These are phyloP conservation scores for Asobara japonica DNA, from an alignment of 1,140 invertebrate genomes.

Conservation along the genomic window DNA sequence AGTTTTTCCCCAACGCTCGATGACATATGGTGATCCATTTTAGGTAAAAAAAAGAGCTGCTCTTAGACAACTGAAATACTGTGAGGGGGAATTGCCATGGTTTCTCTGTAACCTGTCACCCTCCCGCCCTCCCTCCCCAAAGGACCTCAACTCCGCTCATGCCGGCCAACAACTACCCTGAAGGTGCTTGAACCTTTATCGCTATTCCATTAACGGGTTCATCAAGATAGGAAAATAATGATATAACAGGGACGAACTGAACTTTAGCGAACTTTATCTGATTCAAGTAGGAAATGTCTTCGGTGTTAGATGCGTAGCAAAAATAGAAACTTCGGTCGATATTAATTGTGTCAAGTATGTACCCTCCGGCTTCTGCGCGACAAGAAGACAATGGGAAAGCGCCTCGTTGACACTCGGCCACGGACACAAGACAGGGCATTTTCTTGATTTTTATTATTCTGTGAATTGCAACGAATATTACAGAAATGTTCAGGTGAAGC, in stretches of 20 bases:
- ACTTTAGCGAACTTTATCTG: background rate
- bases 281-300: background rate
- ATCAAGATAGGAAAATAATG: background rate
- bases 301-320: conserved; percentile 38
- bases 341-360: conserved; percentile 62
- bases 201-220: background rate
- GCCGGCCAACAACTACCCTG: background rate
- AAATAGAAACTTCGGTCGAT: conserved; percentile 62
- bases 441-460: background rate
- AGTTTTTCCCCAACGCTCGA: too few relatives aligned
- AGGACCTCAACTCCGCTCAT: too few relatives aligned
- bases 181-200: background rate
- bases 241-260: background rate
- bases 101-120: too few relatives aligned
- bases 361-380: conserved; percentile 43
- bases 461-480: background rate
- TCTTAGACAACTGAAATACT: too few relatives aligned
- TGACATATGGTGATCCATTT: too few relatives aligned
- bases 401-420: conserved; percentile 14
- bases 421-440: background rate
- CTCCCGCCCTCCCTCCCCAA: too few relatives aligned
- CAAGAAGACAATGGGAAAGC: conserved; percentile 40
- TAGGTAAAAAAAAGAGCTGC: too few relatives aligned
- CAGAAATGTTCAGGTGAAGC: background rate
- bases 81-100: too few relatives aligned